A percentile compares a stretch with the other conserved stretches of the same genome.
These are phyloP conservation scores for Parazoanthus darwini DNA, from an alignment of 92 coral and sea anemone species.

Conservation along the genomic window DNA sequence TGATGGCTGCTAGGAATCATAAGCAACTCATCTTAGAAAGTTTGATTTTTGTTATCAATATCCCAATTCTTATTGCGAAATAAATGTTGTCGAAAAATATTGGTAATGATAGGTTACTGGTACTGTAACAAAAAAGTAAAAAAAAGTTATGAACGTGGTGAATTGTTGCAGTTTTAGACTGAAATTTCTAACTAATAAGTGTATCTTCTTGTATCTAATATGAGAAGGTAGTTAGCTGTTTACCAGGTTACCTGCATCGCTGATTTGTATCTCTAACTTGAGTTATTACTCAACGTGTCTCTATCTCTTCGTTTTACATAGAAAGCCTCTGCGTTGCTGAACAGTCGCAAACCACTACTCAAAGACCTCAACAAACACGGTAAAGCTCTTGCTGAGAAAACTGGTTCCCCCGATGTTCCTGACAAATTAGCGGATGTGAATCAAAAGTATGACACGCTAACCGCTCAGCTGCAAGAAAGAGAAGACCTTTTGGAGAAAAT, in stretches of 20 bases:
- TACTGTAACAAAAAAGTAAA: no score
- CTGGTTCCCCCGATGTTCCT: conserved; percentile 77
- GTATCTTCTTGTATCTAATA: neutral
- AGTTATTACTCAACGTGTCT: neutral
- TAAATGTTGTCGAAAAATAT: no score
- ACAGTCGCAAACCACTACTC: conserved; percentile 70
- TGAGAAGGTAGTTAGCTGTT: neutral
- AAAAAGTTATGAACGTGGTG: no score
- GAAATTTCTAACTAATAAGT: neutral
- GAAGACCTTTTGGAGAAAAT: conserved; percentile 69
- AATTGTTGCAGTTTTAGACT: no score
- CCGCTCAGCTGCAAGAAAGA: conserved; percentile 69
- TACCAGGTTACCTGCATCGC: conserved; percentile 4
- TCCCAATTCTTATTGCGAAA: no score
- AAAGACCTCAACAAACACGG: conserved; percentile 74
- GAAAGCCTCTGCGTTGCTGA: conserved; percentile 74
- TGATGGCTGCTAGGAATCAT: no score
- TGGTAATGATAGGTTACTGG: no score
- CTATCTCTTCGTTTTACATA: conserved; percentile 28
- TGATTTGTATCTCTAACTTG: neutral
- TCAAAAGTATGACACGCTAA: conserved; percentile 60
- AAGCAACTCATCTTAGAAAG: no score
- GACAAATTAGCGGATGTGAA: conserved; percentile 66
- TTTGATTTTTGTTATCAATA: no score
- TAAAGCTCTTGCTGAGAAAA: conserved; percentile 76